Evolutionary conservation across 2,888 invertebrate species (phyloP).

Genomic region (Pterostichus madidus): DNA sequence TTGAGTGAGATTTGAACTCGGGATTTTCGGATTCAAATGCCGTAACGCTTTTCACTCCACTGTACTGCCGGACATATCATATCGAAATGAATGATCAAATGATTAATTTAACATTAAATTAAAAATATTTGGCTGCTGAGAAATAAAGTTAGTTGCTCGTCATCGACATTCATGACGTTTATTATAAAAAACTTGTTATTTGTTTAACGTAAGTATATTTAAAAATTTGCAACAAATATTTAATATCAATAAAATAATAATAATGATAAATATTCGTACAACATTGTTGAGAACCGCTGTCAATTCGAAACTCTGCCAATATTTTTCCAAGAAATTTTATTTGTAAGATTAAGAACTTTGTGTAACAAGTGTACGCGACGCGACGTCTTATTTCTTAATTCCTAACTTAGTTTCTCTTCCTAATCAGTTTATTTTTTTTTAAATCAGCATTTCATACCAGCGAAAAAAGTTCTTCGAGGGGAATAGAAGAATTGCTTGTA

Average conservation of each 20-base stretch:
- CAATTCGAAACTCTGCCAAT: constrained; percentile 33
- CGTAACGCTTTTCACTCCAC: too few species aligned
- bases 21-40: too few species aligned
- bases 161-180: too few species aligned
- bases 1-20: too few species aligned
- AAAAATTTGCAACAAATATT: too few species aligned
- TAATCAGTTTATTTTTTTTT: constrained; percentile 74
- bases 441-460: constrained; percentile 66
- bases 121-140: too few species aligned
- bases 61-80: too few species aligned
- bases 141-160: too few species aligned
- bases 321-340: constrained; percentile 66
- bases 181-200: too few species aligned
- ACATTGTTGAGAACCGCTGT: constrained; percentile 44
- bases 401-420: constrained; percentile 73
- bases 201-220: too few species aligned
- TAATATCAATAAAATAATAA: neutral
- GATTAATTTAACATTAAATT: too few species aligned
- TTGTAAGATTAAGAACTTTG: constrained; percentile 67
- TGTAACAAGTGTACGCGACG: constrained; percentile 59
- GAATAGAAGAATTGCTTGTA: constrained; percentile 33
- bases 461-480: constrained; percentile 47
- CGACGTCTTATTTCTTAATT: constrained; percentile 72
- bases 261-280: neutral
- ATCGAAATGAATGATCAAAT: too few species aligned